Evolutionary conservation across 1,140 invertebrate genomes (phyloP).

Genomic region (Zaprionus capensis): DNA sequence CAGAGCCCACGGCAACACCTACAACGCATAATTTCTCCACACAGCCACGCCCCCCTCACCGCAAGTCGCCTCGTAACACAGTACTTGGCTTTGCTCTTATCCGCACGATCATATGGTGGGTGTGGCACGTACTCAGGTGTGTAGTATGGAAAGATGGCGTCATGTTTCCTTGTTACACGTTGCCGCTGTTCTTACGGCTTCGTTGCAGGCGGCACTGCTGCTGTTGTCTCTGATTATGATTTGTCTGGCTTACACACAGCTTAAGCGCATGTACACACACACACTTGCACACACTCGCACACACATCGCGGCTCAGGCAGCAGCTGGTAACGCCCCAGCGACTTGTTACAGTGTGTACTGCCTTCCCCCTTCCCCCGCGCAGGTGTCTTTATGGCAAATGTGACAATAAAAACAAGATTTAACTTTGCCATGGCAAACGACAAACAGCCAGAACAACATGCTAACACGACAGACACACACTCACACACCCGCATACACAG

Average conservation of each 20-base stretch:
- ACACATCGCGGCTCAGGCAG: slow-evolving; percentile 52
- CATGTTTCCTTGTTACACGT: slow-evolving; percentile 65
- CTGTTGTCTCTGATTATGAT: slow-evolving; percentile 78
- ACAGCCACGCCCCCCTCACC: not conserved
- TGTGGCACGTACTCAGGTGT: slow-evolving; percentile 27
- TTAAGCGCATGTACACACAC: slow-evolving; percentile 6
- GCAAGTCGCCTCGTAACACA: not conserved
- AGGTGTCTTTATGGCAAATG: slow-evolving; percentile 77
- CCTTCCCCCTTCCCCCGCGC: slow-evolving; percentile 20
- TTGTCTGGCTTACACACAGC: slow-evolving; percentile 72
- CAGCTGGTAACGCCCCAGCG: slow-evolving; percentile 64
- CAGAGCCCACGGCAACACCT: slow-evolving; percentile 32
- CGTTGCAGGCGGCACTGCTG: slow-evolving; percentile 37
- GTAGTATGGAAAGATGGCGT: slow-evolving; percentile 8
- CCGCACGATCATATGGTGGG: slow-evolving; percentile 42
- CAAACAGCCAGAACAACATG: slow-evolving; percentile 32
- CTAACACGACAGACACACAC: slow-evolving; percentile 25
- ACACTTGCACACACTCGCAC: not conserved
- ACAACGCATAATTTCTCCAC: slow-evolving; percentile 20
- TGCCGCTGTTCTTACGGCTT: slow-evolving; percentile 17
- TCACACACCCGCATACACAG: slow-evolving; percentile 18
- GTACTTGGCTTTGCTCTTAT: slow-evolving; percentile 29
- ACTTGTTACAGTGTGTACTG: slow-evolving; percentile 15
- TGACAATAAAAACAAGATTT: slow-evolving; percentile 82
- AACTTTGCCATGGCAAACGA: slow-evolving; percentile 71